Evolutionary conservation across 2,113 vertebrate species (phyloP).

Genomic region (Oxygymnocypris stewartii): DNA sequence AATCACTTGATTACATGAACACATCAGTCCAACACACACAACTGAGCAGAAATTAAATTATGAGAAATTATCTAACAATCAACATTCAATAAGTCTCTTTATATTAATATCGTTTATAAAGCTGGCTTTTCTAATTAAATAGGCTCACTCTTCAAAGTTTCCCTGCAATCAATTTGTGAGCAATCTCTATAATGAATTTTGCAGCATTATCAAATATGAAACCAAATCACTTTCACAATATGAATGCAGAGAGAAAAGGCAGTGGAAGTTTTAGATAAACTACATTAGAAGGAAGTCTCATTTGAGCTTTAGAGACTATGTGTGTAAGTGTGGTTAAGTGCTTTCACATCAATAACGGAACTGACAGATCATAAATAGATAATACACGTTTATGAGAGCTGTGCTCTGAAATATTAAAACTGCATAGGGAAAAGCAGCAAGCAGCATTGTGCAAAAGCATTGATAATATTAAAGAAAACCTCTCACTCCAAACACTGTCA

Average conservation of each 20-base stretch:
- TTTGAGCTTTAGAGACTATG: neutral
- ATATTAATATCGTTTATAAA: neutral
- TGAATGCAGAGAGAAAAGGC: neutral
- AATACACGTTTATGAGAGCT: slow-evolving; percentile 54
- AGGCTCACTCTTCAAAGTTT: neutral
- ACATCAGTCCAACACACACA: no score
- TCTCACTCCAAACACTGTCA: slow-evolving; percentile 3
- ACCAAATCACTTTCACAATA: neutral
- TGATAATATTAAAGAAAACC: slow-evolving; percentile 33
- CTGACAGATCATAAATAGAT: slow-evolving; percentile 55
- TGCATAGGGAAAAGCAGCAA: slow-evolving; percentile 38
- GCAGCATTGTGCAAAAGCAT: neutral
- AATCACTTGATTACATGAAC: neutral
- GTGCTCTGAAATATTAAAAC: slow-evolving; percentile 60
- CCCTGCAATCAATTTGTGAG: neutral
- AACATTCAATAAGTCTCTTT: neutral
- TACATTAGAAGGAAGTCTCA: slow-evolving; percentile 23
- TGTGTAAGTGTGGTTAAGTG: slow-evolving; percentile 54
- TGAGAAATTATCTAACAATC: neutral
- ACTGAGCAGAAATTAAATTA: neutral
- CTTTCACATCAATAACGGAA: slow-evolving; percentile 56
- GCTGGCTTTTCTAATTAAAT: neutral
- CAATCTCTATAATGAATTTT: neutral
- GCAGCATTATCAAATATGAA: neutral
- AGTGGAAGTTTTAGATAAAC: slow-evolving; percentile 32